Evolutionary conservation across 2,888 invertebrate species (phyloP).

Genomic region (Zootermopsis nevadensis): DNA sequence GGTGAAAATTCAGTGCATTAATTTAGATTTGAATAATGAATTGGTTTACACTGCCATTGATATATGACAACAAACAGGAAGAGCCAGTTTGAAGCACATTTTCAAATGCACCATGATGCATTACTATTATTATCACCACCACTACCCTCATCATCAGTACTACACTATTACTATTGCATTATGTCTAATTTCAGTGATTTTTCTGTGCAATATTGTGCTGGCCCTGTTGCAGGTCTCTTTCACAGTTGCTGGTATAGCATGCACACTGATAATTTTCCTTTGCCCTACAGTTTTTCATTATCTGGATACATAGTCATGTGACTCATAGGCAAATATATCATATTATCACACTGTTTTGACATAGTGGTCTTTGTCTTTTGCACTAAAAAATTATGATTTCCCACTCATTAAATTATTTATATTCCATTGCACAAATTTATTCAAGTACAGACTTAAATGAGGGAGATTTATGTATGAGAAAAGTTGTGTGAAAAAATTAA

Average conservation of each 20-base stretch:
- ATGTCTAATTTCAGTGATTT: not conserved
- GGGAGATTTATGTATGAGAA: too few relatives aligned
- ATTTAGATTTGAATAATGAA: not conserved
- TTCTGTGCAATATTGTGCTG: not conserved
- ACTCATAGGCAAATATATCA: not conserved
- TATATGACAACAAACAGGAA: not conserved
- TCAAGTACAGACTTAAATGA: too few relatives aligned
- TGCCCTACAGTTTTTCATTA: slow-evolving; percentile 23
- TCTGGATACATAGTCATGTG: slow-evolving; percentile 20
- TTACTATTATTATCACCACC: not conserved
- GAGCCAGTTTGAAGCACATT: not conserved
- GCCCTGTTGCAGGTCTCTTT: not conserved
- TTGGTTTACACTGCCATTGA: slow-evolving; percentile 19
- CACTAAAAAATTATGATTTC: not conserved
- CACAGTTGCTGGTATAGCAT: not conserved
- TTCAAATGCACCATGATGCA: not conserved
- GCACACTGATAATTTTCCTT: not conserved
- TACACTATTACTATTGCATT: not conserved
- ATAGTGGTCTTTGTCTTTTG: not conserved
- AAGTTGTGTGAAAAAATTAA: too few relatives aligned
- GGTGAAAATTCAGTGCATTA: slow-evolving; percentile 10
- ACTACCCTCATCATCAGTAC: too few relatives aligned
- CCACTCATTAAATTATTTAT: not conserved
- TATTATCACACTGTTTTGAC: too few relatives aligned
- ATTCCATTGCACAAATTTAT: slow-evolving; percentile 1